Evolutionary conservation across 2,888 invertebrate species (phyloP), one percentile per base, ranked within the genome.

Genomic region (Girardia tigrina): DNA sequence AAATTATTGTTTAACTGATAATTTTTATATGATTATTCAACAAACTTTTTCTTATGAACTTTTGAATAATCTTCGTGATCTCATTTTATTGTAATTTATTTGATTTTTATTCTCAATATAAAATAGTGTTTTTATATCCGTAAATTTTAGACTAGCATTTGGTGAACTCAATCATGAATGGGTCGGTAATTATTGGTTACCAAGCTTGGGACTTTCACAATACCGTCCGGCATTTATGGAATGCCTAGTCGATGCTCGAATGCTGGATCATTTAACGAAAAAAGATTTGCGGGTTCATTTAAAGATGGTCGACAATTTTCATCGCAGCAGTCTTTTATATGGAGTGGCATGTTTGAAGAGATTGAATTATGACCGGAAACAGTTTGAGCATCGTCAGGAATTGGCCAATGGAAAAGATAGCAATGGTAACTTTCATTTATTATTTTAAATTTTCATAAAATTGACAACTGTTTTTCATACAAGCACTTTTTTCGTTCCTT

Each of bases 131-230:
- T n/a, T n/a, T n/a, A n/a, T n/a, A n/a, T n/a, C n/a, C n/a, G n/a
- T n/a, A n/a, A n/a, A n/a, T 4, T 28, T 28, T 28, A 71, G 71
- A 16, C 72, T 81, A 81, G 94, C 94, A 79, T 95, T 94, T 86
- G 95, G 95, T 77, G 94, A 95, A 85, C 95, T 95, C 94, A 94
- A 95, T 87, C 95, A 95, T 86, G 94, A 95, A 87, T 95, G 95
- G 94, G 92, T 94, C 82, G 94, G 94, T 78, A 95, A 95, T 85
- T 89, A 90, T 80, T 95, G 94, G 94, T 87, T 95, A 80, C 92
- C 92, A 20, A 89, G 90, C 29, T 86, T 95, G 78, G 94, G 94
- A 70, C 87, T 95, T 83, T 91, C 92, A n/a, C 94, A 94, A 83
- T 94, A 94, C 85, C 88, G 95, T 80, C 92, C 93, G 78, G 93